These are phyloP conservation scores for Drosophila murphyi DNA, from an alignment of 1,140 invertebrate genomes.

Conservation along the genomic window DNA sequence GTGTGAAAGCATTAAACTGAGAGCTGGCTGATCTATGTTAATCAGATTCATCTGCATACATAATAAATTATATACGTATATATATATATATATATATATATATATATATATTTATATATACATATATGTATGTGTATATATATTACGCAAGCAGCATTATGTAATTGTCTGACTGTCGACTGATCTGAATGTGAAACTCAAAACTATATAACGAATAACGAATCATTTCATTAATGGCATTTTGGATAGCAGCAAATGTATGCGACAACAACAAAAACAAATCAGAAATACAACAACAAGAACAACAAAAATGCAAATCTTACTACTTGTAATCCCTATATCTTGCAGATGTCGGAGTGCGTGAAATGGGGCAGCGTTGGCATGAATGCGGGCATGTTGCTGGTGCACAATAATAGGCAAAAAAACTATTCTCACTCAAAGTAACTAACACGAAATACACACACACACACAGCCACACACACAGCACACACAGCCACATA, in stretches of 20 bases:
- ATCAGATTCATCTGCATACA: too few relatives aligned
- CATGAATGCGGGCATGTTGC: constrained; percentile 88
- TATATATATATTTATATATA: not conserved
- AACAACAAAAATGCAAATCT: constrained; percentile 27
- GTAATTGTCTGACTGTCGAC: constrained; percentile 4
- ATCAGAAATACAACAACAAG: not conserved
- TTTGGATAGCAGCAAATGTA: constrained; percentile 9
- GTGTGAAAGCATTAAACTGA: constrained; percentile 1
- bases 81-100: not conserved
- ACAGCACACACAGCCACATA: constrained; percentile 14
- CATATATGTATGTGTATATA: not conserved
- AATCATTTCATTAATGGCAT: constrained; percentile 21
- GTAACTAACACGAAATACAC: constrained; percentile 50
- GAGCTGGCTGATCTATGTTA: not conserved
- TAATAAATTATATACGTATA: not conserved
- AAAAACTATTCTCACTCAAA: constrained; percentile 68
- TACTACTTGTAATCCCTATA: constrained; percentile 59
- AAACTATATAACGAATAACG: not conserved
- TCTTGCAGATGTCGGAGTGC: constrained; percentile 88
- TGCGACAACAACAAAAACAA: not conserved
- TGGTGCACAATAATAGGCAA: constrained; percentile 85
- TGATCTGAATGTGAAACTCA: constrained; percentile 1
- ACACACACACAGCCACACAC: constrained; percentile 16
- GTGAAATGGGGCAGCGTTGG: constrained; percentile 88
- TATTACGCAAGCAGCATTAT: not conserved